Conservation (phyloP, 2,888 invertebrate genomes). For the Apeira syringaria region DNA sequence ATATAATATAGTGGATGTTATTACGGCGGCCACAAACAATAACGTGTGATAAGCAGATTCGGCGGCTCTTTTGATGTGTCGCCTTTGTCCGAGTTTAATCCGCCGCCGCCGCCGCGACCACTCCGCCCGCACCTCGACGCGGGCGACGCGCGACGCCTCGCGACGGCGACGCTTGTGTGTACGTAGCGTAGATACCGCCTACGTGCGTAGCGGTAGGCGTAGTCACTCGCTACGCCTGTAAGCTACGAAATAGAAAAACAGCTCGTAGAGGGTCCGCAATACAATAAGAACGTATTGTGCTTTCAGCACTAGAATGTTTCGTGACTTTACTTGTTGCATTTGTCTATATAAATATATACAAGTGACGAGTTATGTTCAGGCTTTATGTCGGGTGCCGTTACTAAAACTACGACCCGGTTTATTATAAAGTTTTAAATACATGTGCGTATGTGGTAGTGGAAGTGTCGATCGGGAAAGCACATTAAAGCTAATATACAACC, state of each 20-base stretch:
- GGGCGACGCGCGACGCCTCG: too few species aligned
- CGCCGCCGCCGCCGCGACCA: conserved; percentile 73
- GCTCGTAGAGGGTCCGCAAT: conserved; percentile 25
- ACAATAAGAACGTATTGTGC: neutral
- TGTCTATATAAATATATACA: too few species aligned
- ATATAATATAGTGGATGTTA: conserved; percentile 74
- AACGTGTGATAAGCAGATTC: conserved; percentile 76
- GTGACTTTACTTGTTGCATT: too few species aligned
- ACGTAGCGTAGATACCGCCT: conserved; percentile 1
- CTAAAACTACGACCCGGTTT: too few species aligned
- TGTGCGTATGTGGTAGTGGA: too few species aligned
- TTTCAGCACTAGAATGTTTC: too few species aligned
- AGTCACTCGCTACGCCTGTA: conserved; percentile 39
- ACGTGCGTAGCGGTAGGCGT: neutral
- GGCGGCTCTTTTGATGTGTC: conserved; percentile 75
- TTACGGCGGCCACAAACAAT: conserved; percentile 71
- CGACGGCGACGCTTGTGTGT: too few species aligned
- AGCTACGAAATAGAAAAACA: conserved; percentile 34
- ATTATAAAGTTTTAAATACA: too few species aligned
- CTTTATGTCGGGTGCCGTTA: too few species aligned
- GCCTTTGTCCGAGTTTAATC: conserved; percentile 75
- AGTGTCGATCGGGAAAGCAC: too few species aligned
- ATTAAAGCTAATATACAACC: too few species aligned
- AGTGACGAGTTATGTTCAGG: too few species aligned
- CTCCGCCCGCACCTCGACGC: conserved; percentile 1